Evolutionary conservation across 1,140 invertebrate genomes (phyloP).

Genomic region (Cotesia typhae): DNA sequence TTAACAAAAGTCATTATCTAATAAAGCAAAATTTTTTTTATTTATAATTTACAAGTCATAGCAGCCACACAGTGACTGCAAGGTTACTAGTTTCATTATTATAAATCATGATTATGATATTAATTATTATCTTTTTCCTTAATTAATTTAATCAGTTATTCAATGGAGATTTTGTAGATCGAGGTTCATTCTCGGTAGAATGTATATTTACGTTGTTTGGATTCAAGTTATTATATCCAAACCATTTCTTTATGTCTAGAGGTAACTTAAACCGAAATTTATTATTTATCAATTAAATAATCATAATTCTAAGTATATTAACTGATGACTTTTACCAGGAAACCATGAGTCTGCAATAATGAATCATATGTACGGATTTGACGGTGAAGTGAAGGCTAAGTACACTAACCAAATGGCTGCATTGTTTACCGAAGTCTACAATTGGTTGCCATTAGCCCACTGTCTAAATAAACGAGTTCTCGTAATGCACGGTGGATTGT

Average conservation of each 20-base stretch:
- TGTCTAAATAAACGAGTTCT: constrained; percentile 92
- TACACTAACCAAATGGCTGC: constrained; percentile 94
- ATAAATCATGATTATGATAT: not conserved
- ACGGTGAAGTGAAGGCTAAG: constrained; percentile 96
- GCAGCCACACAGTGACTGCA: too few relatives aligned
- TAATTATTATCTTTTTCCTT: constrained; percentile 42
- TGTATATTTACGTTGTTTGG: constrained; percentile 98
- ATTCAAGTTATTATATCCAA: constrained; percentile 95
- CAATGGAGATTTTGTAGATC: constrained; percentile 99
- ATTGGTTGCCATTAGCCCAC: constrained; percentile 95
- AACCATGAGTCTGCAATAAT: constrained; percentile 98
- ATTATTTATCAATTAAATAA: constrained; percentile 11
- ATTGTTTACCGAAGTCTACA: constrained; percentile 98
- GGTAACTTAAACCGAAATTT: constrained; percentile 70
- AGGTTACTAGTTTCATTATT: too few relatives aligned
- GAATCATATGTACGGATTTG: constrained; percentile 99
- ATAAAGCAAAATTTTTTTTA: too few relatives aligned
- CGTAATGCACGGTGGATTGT: constrained; percentile 95
- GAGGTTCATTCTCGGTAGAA: constrained; percentile 99
- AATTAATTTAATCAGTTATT: constrained; percentile 74
- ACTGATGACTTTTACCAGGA: constrained; percentile 67
- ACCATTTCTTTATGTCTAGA: constrained; percentile 97
- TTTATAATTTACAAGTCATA: too few relatives aligned
- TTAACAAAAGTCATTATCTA: too few relatives aligned
- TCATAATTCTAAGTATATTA: not conserved